A percentile compares a stretch with the other conserved stretches of the same genome.
These are phyloP conservation scores for Mystacornis crossleyi DNA, from an alignment of 2,113 vertebrate species.

Conservation along the genomic window DNA sequence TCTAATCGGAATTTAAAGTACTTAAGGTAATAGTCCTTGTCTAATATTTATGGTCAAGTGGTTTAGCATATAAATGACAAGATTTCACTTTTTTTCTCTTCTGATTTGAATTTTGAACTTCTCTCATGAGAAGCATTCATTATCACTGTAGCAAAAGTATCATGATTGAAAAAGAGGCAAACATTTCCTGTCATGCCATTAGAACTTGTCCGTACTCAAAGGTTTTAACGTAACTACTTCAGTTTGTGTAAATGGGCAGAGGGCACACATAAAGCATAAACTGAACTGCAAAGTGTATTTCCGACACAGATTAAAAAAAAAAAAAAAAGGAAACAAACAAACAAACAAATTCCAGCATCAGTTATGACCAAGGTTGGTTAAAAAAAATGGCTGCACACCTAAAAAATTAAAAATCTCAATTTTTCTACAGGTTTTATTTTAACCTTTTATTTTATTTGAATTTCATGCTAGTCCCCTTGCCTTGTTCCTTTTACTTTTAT, in stretches of 20 bases:
- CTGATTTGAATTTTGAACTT: background rate
- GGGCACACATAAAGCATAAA: background rate
- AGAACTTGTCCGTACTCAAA: background rate
- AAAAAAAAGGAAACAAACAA: fast-evolving
- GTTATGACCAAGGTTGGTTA: background rate
- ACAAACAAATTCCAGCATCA: fast-evolving
- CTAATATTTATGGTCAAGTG: background rate
- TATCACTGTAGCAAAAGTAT: background rate
- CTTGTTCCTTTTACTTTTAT: background rate
- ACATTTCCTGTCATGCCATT: background rate
- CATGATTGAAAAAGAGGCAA: background rate
- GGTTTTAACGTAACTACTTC: background rate
- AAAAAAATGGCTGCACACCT: background rate
- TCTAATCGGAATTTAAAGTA: background rate
- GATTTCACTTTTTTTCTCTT: background rate
- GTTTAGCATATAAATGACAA: background rate
- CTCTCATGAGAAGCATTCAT: background rate
- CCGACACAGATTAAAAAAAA: fast-evolving
- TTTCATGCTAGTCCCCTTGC: background rate
- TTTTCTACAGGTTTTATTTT: background rate
- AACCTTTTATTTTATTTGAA: background rate
- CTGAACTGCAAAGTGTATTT: background rate
- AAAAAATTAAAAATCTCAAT: background rate
- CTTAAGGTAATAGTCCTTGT: background rate
- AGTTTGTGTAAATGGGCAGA: background rate